A percentile compares a stretch with the other conserved stretches of the same genome.
Conservation (phyloP, 2,888 invertebrate genomes). For the Ophion obscuratus region DNA sequence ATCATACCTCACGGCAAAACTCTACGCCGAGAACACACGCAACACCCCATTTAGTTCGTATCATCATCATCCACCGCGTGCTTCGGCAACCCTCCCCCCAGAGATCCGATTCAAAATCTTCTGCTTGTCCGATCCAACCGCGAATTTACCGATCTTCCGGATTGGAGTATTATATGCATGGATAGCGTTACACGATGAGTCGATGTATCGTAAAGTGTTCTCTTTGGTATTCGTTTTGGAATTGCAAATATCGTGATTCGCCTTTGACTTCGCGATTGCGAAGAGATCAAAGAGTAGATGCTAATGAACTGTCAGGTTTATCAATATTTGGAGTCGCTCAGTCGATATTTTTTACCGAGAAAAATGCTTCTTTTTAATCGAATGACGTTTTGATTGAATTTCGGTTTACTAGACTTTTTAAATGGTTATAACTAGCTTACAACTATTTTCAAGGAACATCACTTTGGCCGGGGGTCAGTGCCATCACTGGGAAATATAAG, state of each 20-base stretch:
- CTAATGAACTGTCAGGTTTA: no score
- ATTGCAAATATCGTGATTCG: neutral
- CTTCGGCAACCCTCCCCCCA: neutral
- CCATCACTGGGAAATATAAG: no score
- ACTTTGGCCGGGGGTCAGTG: no score
- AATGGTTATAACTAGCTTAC: neutral
- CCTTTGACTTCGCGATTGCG: neutral
- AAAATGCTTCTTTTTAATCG: neutral
- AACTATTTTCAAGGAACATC: no score
- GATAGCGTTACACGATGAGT: neutral
- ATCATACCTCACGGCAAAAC: conserved; percentile 29
- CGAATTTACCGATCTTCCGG: conserved; percentile 38
- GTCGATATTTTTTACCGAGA: no score
- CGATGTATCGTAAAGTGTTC: neutral
- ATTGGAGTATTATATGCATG: conserved; percentile 19
- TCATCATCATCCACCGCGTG: conserved; percentile 24
- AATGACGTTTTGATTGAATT: neutral
- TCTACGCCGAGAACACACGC: conserved; percentile 22
- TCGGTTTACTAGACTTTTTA: neutral
- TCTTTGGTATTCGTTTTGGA: neutral
- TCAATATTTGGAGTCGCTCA: neutral
- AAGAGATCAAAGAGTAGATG: neutral
- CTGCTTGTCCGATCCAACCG: conserved; percentile 39
- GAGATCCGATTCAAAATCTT: conserved; percentile 33
- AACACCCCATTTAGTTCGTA: conserved; percentile 41